These are phyloP conservation scores for Melinaea marsaeus DNA, from an alignment of 2,888 invertebrate species.

Conservation along the genomic window DNA sequence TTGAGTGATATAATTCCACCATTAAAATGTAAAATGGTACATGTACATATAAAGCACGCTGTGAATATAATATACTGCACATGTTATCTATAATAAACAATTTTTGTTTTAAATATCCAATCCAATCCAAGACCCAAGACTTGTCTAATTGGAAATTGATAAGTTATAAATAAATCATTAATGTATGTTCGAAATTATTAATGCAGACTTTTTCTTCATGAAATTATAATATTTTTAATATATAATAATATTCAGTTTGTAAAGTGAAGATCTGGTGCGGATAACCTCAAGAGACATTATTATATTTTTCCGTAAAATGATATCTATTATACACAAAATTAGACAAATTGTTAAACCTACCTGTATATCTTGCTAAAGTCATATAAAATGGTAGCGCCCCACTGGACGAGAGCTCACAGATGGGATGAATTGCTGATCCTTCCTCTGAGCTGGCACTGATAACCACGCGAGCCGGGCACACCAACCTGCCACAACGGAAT, in stretches of 20 bases:
- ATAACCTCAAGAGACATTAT: constrained; percentile 15
- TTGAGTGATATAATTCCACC: too few relatives aligned
- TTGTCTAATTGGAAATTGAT: constrained; percentile 11
- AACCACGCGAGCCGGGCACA: constrained; percentile 64
- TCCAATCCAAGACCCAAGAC: background rate
- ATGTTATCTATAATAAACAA: background rate
- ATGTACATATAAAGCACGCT: too few relatives aligned
- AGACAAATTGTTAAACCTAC: constrained; percentile 75
- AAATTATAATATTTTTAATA: too few relatives aligned
- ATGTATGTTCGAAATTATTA: background rate
- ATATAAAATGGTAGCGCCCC: constrained; percentile 96
- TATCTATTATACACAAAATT: constrained; percentile 8
- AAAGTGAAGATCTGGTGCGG: background rate
- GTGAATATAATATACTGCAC: background rate
- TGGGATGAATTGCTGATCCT: constrained; percentile 74
- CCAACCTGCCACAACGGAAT: constrained; percentile 63
- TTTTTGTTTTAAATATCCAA: background rate
- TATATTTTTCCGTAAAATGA: background rate
- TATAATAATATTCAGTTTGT: background rate
- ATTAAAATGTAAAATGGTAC: too few relatives aligned
- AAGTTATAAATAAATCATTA: constrained; percentile 1
- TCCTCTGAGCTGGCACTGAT: constrained; percentile 59
- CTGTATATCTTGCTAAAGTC: constrained; percentile 96
- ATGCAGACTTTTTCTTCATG: too few relatives aligned
- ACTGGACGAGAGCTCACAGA: constrained; percentile 84